These are phyloP conservation scores for Galerucella pusilla DNA, from an alignment of 2,888 invertebrate species.

Conservation along the genomic window DNA sequence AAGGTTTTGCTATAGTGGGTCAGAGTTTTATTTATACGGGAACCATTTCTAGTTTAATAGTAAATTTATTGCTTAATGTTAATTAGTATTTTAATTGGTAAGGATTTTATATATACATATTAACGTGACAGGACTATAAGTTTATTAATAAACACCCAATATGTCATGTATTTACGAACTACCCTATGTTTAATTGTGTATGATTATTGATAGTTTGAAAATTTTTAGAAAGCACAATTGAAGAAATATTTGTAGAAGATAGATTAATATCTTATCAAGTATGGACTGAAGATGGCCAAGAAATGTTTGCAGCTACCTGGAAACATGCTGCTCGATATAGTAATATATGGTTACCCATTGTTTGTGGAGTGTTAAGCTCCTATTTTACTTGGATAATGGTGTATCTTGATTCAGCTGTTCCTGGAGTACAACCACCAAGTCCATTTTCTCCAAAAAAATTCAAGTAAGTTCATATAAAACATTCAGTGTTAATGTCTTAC, in stretches of 20 bases:
- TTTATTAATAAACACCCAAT: not conserved
- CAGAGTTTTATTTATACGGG: conserved; percentile 3
- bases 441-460: conserved; percentile 69
- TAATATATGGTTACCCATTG: conserved; percentile 59
- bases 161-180: no score
- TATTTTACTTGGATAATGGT: conserved; percentile 71
- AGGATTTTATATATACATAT: not conserved
- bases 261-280: conserved; percentile 57
- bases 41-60: not conserved
- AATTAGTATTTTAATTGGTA: not conserved
- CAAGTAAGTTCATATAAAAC: conserved; percentile 59
- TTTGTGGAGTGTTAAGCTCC: conserved; percentile 67
- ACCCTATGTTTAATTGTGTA: no score
- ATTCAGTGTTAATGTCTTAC: not conserved
- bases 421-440: conserved; percentile 71
- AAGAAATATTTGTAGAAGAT: conserved; percentile 54
- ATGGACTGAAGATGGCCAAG: conserved; percentile 58
- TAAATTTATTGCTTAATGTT: not conserved
- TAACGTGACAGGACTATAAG: not conserved
- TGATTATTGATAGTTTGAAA: not conserved
- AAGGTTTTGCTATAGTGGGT: conserved; percentile 12
- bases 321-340: conserved; percentile 58
- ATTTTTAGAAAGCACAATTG: conserved; percentile 45
- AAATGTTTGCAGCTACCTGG: conserved; percentile 60
- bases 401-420: conserved; percentile 72